These are phyloP conservation scores for Caretta caretta DNA, from an alignment of 2,113 vertebrate species.

Conservation along the genomic window DNA sequence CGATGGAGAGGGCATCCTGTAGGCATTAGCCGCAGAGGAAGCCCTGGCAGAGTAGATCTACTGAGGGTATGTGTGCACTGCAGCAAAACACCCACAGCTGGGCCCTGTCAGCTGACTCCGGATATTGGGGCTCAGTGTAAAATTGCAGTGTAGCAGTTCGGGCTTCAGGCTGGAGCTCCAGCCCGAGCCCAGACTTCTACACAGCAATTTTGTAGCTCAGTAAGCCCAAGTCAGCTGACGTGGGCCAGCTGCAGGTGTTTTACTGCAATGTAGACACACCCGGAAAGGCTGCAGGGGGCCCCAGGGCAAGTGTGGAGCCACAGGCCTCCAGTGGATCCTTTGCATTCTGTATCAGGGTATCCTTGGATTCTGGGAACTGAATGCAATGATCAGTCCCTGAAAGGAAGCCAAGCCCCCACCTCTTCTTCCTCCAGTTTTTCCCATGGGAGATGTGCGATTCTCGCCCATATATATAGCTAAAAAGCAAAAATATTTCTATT, in stretches of 20 bases:
- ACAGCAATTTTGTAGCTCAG: not conserved
- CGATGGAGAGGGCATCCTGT: not conserved
- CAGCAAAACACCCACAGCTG: not conserved
- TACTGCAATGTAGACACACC: not conserved
- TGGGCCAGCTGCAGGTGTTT: not conserved
- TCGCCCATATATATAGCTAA: not conserved
- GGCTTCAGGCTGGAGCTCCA: not conserved
- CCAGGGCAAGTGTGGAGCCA: not conserved
- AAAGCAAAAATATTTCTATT: not conserved
- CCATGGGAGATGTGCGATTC: not conserved
- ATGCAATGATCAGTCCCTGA: not conserved
- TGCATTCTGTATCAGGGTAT: not conserved
- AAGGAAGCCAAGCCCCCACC: not conserved
- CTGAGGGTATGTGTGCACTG: not conserved
- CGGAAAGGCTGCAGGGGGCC: not conserved
- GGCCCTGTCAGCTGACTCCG: not conserved
- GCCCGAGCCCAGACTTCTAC: not conserved
- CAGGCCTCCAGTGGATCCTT: not conserved
- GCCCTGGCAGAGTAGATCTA: not conserved
- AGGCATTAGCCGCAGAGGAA: not conserved
- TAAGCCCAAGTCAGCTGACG: not conserved
- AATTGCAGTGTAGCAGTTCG: not conserved
- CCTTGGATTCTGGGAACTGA: not conserved
- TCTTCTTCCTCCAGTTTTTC: not conserved
- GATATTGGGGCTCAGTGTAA: not conserved